phyloP scores from a whole-genome alignment of 1,140 invertebrate genomes.

The Trichonephila inaurata region DNA sequence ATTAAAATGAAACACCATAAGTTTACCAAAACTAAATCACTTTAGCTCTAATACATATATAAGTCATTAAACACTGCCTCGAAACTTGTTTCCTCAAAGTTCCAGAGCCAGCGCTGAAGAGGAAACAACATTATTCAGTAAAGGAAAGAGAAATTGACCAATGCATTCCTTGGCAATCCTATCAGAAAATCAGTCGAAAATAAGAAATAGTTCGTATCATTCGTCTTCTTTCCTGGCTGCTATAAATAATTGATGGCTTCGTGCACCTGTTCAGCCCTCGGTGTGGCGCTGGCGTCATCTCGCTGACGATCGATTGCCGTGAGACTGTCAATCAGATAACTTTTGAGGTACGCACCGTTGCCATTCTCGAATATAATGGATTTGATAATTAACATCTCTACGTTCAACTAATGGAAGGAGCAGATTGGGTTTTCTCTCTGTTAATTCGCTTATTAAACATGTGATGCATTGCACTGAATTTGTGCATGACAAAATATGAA shows the following conservation, averaged over 20 bases:
- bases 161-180: constrained; percentile 41
- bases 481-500: not conserved
- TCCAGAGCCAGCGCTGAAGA: not conserved
- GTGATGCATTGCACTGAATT: not conserved
- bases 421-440: not conserved
- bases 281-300: constrained; percentile 51
- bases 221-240: constrained; percentile 46
- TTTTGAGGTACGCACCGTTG: constrained; percentile 22
- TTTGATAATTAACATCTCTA: constrained; percentile 20
- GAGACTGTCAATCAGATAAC: constrained; percentile 53
- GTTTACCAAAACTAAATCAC: too few relatives aligned
- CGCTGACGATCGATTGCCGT: constrained; percentile 44
- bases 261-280: constrained; percentile 61
- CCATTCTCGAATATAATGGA: constrained; percentile 9
- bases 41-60: not conserved
- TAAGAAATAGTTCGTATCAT: constrained; percentile 63
- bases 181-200: constrained; percentile 61
- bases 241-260: constrained; percentile 71
- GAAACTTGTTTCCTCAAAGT: not conserved
- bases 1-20: too few relatives aligned
- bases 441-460: not conserved
- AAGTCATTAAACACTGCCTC: not conserved
- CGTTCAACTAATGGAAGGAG: not conserved
- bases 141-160: not conserved
- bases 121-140: constrained; percentile 34